Base-by-base conservation (phyloP, 2,888 invertebrate species). In the Petrophora chlorosata region DNA sequence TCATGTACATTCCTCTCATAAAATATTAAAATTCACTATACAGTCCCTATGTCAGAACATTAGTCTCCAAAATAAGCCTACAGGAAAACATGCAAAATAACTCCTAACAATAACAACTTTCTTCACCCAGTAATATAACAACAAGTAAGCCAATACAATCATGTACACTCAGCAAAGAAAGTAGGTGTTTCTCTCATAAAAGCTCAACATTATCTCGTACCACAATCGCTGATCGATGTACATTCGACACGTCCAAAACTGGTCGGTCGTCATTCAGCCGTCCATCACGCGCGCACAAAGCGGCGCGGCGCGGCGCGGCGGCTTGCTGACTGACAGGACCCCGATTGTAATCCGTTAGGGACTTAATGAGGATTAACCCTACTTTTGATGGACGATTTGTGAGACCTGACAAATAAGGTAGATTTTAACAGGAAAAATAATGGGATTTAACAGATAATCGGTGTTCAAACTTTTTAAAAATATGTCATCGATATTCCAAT, bases 271-370 rank as follows among this genome's bases (percentile, higher is more conserved):
- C 63, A 82, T 82, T 82, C 80, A 81, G 65, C 65, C 66, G 82
- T 82, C 82, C 67, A 79, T 82, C 82, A 82, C 22, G 40, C 35
- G 30, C 43, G 60, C 58, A 70, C 71, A 73, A 72, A 68, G 64
- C n/a, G n/a, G n/a, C n/a, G n/a, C n/a, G n/a, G n/a, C n/a, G n/a
- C n/a, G n/a, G n/a, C n/a, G n/a, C n/a, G 60, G 61, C 63, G 55
- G 50, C 54, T 53, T 38, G 47, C 50, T 51, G 42, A 53, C 58
- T 56, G 67, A 57, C 57, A 10, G 29, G 35, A 29, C 61, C 60
- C 51, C 64, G 67, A 74, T 74, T 74, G 72, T 71, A 62, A 58
- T 35, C 60, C 53, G 62, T 64, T 53, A 53, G 51, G 30, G 35
- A 39, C 46, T 56, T 57, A 70, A 69, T 67, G 68, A 66, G 63